Evolutionary conservation across 2,113 vertebrate species (phyloP), one percentile per base, ranked within the genome.

Genomic region (Mus pahari): DNA sequence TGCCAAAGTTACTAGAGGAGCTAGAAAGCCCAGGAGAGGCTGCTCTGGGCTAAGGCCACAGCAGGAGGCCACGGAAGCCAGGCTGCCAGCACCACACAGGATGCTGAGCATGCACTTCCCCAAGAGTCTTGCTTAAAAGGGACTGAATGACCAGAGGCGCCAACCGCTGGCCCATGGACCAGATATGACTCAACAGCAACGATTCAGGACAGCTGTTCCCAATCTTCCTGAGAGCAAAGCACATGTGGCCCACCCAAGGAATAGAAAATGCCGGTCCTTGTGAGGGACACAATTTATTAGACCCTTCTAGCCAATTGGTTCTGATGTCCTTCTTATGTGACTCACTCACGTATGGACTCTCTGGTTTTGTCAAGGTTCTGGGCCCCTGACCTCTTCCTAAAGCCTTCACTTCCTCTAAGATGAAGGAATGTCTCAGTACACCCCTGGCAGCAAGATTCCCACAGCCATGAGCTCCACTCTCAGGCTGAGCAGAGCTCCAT

Each of bases 161-260:
- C 95, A 84, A 90, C 58, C 9, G 20, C 89, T 81, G 95, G 95
- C 84, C 86, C 64, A 1, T n/a, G 78, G 92, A 70, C 96, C 94
- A 94, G 92, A 83, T 71, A 83, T 74, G 89, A 91, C 83, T 97
- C 92, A 86, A 91, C 24, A 4, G 93, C 92, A 89, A 87, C 55
- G 42, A 91, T n/a, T 66, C 28, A 1, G 42, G 89, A 94, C 78
- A 88, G 91, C 95, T 97, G 95, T 91, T 96, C 86, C 95, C 92
- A 93, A 95, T 95, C 95, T 97, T 82, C 89, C 13, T 13, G 12
- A 90, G 89, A 87, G 93, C 10, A 0, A 20, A 55, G 89, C 93
- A 92, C 89, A 93, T 90, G 87, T 86, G 89, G 96, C 93, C 94
- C 96, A 86, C 94, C 97, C 91, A 94, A n/a, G 95, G 90, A 78